These are phyloP conservation scores for Oophaga sylvatica DNA, from an alignment of 2,797 vertebrate species.

Conservation along the genomic window DNA sequence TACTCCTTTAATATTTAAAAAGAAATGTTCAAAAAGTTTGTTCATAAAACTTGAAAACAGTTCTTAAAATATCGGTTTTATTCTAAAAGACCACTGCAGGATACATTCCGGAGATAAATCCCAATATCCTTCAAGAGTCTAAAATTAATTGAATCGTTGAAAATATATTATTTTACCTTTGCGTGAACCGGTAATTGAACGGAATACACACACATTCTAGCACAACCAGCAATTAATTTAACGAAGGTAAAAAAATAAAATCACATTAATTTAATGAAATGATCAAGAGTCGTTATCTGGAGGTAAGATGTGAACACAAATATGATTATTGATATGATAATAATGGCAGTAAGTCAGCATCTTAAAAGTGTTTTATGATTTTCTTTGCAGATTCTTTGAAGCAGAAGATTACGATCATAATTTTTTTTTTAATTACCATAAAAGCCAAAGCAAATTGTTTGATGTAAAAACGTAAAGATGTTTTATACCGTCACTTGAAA, in stretches of 20 bases:
- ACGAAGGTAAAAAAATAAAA: not conserved
- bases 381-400: slow-evolving; percentile 50
- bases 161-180: slow-evolving; percentile 47
- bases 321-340: slow-evolving; percentile 60
- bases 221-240: slow-evolving; percentile 46
- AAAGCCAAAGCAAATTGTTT: slow-evolving; percentile 62
- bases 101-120: not conserved
- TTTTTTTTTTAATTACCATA: slow-evolving; percentile 61
- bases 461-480: slow-evolving; percentile 60
- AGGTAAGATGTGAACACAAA: slow-evolving; percentile 54
- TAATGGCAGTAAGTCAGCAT: slow-evolving; percentile 50
- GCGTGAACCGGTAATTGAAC: slow-evolving; percentile 35
- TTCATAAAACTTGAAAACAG: not conserved
- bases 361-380: slow-evolving; percentile 56
- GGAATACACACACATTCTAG: slow-evolving; percentile 32
- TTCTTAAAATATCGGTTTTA: not conserved
- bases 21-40: too few relatives aligned
- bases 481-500: slow-evolving; percentile 40
- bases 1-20: too few relatives aligned
- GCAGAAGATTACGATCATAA: slow-evolving; percentile 52
- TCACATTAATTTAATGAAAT: slow-evolving; percentile 53
- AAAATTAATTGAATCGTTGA: slow-evolving; percentile 18
- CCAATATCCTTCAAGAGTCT: not conserved
- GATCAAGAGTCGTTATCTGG: slow-evolving; percentile 42
- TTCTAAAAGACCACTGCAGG: not conserved